A percentile compares a stretch with the other conserved stretches of the same genome.
Evolutionary conservation across 53 echinoderm and acorn worm species (phyloP).

Genomic region (Paracentrotus lividus): DNA sequence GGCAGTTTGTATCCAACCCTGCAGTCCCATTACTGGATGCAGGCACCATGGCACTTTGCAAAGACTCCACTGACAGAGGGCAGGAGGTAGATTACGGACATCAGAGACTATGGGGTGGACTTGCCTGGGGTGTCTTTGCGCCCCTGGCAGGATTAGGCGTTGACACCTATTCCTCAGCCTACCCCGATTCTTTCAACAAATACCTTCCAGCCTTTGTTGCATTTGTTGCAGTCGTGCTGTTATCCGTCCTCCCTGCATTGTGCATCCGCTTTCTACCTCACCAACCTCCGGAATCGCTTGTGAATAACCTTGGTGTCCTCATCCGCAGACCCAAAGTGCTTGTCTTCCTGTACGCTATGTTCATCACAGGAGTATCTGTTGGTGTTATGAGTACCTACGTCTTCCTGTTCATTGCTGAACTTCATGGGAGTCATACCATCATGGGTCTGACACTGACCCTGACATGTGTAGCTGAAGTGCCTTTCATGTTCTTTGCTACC

Average conservation of each 20-base stretch:
- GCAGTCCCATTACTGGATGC: conserved; percentile 74
- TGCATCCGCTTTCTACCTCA: conserved; percentile 21
- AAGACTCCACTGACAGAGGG: conserved; percentile 61
- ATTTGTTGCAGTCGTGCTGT: background rate
- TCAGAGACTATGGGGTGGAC: conserved; percentile 84
- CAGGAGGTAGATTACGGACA: conserved; percentile 69
- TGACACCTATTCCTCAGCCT: conserved; percentile 60
- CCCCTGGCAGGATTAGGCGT: conserved; percentile 74
- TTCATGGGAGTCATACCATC: conserved; percentile 75
- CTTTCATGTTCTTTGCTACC: conserved; percentile 85
- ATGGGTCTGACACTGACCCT: conserved; percentile 93
- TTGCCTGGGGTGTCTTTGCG: conserved; percentile 76
- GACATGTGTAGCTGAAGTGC: conserved; percentile 85
- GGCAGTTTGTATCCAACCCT: conserved; percentile 56
- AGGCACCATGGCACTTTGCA: conserved; percentile 68
- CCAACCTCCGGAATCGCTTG: conserved; percentile 68
- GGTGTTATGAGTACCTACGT: conserved; percentile 85
- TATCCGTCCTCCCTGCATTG: background rate
- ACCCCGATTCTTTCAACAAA: conserved; percentile 42
- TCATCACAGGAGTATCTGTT: conserved; percentile 73
- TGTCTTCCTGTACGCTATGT: conserved; percentile 67
- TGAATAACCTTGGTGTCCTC: conserved; percentile 65
- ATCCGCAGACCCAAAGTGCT: conserved; percentile 71
- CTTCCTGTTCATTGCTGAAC: conserved; percentile 89
- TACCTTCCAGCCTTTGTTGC: conserved; percentile 43